A percentile compares a stretch with the other conserved stretches of the same genome.
phyloP scores from a whole-genome alignment of 2,113 vertebrate species.

The Bagarius yarrelli region DNA sequence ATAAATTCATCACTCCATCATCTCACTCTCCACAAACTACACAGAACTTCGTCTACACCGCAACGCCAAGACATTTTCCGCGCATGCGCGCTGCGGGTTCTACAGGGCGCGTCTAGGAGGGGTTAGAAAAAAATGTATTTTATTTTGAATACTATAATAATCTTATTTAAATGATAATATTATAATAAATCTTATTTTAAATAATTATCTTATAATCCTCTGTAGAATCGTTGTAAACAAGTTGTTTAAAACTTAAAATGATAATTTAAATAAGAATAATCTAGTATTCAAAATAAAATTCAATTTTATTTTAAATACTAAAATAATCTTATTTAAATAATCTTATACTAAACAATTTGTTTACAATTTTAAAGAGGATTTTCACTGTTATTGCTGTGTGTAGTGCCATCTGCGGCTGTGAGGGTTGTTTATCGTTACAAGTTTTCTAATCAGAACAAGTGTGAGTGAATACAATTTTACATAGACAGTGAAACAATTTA shows the following conservation, averaged over 20 bases:
- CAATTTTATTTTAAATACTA: too few relatives aligned
- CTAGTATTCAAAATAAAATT: too few relatives aligned
- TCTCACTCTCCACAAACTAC: neutral
- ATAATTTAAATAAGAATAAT: too few relatives aligned
- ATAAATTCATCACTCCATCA: conserved; percentile 24
- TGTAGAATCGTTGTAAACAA: too few relatives aligned
- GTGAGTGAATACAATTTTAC: neutral
- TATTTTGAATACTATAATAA: too few relatives aligned
- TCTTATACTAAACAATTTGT: too few relatives aligned
- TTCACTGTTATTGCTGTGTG: neutral
- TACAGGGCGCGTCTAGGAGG: neutral
- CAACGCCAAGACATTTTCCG: neutral
- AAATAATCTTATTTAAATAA: too few relatives aligned
- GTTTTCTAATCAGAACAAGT: neutral
- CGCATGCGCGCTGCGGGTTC: neutral
- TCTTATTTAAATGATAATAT: too few relatives aligned
- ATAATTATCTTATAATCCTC: too few relatives aligned
- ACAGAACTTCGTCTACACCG: neutral
- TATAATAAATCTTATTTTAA: too few relatives aligned
- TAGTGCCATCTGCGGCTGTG: neutral
- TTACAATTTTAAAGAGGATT: neutral
- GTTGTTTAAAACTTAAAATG: too few relatives aligned
- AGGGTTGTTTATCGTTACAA: neutral
- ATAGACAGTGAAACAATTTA: neutral
- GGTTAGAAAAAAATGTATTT: neutral